Conservation (phyloP, 2,113 vertebrate species). For the Caranx melampygus region DNA sequence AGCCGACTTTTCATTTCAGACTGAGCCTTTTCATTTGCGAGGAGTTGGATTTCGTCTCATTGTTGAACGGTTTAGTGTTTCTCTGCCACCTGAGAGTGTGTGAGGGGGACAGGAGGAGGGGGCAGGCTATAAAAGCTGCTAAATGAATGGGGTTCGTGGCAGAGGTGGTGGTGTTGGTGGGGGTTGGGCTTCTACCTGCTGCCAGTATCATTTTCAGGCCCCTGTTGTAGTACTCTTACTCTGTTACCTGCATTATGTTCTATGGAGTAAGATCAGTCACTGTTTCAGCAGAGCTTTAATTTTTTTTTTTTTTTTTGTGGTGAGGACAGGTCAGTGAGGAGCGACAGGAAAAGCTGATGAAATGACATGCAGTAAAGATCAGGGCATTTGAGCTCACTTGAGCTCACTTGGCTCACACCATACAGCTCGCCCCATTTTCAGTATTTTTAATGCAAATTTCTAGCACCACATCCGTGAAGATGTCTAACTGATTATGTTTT, state of each 20-base stretch:
- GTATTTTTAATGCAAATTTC: not conserved
- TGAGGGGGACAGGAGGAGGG: too few relatives aligned
- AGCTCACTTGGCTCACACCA: too few relatives aligned
- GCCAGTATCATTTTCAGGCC: constrained; percentile 20
- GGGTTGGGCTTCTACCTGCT: constrained; percentile 12
- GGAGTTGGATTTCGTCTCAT: constrained; percentile 22
- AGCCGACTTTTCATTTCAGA: constrained; percentile 19
- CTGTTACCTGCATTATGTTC: constrained; percentile 1
- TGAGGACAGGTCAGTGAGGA: too few relatives aligned
- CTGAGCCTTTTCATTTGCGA: constrained; percentile 24
- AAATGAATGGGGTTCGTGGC: constrained; percentile 21
- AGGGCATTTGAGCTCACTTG: too few relatives aligned
- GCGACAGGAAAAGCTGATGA: too few relatives aligned
- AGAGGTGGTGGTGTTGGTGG: not conserved
- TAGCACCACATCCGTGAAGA: not conserved
- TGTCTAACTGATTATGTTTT: not conserved
- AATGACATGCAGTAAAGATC: too few relatives aligned
- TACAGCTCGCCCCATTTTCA: not conserved
- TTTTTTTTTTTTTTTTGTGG: too few relatives aligned
- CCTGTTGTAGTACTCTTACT: not conserved
- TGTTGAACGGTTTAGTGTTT: constrained; percentile 58
- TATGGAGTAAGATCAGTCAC: not conserved
- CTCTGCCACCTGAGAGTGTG: constrained; percentile 60
- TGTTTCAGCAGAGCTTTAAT: not conserved
- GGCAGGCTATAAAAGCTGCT: not conserved